Base-by-base conservation (phyloP, 1,140 invertebrate genomes). In the Drosophila erecta region DNA sequence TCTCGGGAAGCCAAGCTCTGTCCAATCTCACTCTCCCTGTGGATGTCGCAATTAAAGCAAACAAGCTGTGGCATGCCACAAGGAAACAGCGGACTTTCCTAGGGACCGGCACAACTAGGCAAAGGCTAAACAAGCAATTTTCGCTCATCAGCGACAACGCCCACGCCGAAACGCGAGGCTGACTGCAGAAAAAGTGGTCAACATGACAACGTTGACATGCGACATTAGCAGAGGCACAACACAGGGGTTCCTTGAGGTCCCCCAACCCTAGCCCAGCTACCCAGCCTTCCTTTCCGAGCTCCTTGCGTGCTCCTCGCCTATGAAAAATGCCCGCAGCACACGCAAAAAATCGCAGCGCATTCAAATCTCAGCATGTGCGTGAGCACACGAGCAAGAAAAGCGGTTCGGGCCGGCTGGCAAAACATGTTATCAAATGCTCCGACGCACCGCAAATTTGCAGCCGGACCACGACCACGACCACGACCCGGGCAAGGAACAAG, bases 181-280 rank as follows among this genome's bases (percentile, higher is more conserved):
- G 54, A 22, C 49, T 37, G 44, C 37, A 55, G 55, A 79, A 87
- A 89, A 89, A 90, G 71, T 89, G 76, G 72, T 60, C 84, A 89
- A 89, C 84, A 89, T 89, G 76, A 89, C 85, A 89, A 67, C 56
- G 73, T 72, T 89, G 84, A 89, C 84, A 89, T 89, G 84, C 84
- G 85, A 89, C 84, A 89, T 89, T 89, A 80, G 76, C 72, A 73
- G 76, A 67, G 50, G 54, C 66, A 46, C 47, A 60, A 27, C 40
- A 22, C 49, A 61, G 46, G 40, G 62, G 40, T 37, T 59, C 60
- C 73, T 40, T 33, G n/a, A 17, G 7, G 8, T 11, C 10, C 50
- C 35, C 30, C 10, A 10, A 30, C 30, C 15, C 66, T 46, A n/a
- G n/a, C n/a, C 22, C 24, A n/a, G 17, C 17, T 17, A 17, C 17